phyloP scores from a whole-genome alignment of 92 coral and sea anemone genomes.

The Desmophyllum pertusum region DNA sequence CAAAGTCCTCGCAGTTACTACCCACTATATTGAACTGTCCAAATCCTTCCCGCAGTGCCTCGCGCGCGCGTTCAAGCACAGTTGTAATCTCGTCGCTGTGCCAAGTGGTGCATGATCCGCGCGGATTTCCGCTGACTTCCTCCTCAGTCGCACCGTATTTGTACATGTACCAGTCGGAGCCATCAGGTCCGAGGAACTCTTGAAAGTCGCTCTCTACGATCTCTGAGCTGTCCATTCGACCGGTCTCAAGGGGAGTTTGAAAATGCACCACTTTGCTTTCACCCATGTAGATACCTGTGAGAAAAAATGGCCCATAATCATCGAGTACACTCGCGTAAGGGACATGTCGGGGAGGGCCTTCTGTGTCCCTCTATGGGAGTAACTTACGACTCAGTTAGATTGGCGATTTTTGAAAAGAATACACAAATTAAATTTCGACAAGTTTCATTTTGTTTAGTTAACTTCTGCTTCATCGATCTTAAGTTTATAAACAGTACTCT shows the following conservation, averaged over 20 bases:
- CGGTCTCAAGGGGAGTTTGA: slow-evolving; percentile 86
- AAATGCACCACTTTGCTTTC: slow-evolving; percentile 72
- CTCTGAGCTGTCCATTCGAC: slow-evolving; percentile 56
- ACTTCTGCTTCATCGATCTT: not conserved
- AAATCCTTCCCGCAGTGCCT: slow-evolving; percentile 81
- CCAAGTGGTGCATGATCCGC: slow-evolving; percentile 80
- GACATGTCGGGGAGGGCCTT: not conserved
- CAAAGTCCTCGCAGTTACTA: slow-evolving; percentile 96
- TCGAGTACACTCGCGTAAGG: not conserved
- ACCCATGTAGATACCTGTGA: slow-evolving; percentile 70
- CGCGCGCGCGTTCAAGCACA: slow-evolving; percentile 75
- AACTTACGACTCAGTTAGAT: too few relatives aligned
- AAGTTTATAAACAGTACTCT: not conserved
- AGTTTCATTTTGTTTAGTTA: too few relatives aligned
- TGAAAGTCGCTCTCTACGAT: slow-evolving; percentile 62
- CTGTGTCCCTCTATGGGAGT: not conserved
- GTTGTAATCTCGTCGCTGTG: slow-evolving; percentile 65
- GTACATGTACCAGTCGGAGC: slow-evolving; percentile 57
- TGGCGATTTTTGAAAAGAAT: not conserved
- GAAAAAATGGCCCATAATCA: not conserved
- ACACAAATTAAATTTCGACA: not conserved
- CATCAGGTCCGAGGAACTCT: slow-evolving; percentile 56
- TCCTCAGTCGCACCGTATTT: slow-evolving; percentile 69
- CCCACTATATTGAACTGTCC: slow-evolving; percentile 94
- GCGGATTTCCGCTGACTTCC: slow-evolving; percentile 61